phyloP scores from a whole-genome alignment of 1,140 invertebrate genomes.

The Drosophila tropicalis region DNA sequence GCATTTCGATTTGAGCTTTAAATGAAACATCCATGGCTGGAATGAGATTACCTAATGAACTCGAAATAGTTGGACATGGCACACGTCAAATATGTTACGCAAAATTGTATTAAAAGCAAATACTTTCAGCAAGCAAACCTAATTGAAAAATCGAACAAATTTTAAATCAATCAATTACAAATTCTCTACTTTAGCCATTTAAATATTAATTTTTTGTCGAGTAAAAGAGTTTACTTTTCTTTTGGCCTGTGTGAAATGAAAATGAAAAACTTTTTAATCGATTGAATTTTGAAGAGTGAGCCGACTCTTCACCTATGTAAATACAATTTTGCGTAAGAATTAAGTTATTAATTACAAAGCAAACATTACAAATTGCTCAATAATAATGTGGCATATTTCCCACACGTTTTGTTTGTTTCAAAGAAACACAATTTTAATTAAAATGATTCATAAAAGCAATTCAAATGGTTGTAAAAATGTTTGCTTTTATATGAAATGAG shows the following conservation, averaged over 20 bases:
- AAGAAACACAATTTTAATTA: not conserved
- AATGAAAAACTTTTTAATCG: too few species aligned
- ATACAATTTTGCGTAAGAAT: not conserved
- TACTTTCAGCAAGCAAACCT: slow-evolving; percentile 21
- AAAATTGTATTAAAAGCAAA: slow-evolving; percentile 21
- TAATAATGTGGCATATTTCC: not conserved
- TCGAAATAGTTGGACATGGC: slow-evolving; percentile 44
- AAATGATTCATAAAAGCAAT: not conserved
- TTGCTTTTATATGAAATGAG: too few species aligned
- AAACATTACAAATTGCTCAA: slow-evolving; percentile 1
- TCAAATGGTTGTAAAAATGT: not conserved
- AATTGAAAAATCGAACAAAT: slow-evolving; percentile 34
- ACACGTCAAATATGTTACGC: not conserved
- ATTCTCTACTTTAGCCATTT: not conserved
- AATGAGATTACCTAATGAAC: slow-evolving; percentile 57
- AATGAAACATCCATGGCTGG: slow-evolving; percentile 54
- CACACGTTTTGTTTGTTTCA: not conserved
- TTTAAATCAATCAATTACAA: slow-evolving; percentile 12
- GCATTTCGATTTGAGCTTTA: slow-evolving; percentile 69
- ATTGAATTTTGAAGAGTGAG: not conserved
- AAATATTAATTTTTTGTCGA: too few species aligned
- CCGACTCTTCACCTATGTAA: not conserved
- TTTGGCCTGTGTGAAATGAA: too few species aligned
- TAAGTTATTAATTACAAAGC: slow-evolving; percentile 2
- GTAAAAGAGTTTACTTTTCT: too few species aligned